Evolutionary conservation across 2,797 vertebrate genomes (phyloP), one percentile per base, ranked within the genome.

Genomic region (Martes flavigula): DNA sequence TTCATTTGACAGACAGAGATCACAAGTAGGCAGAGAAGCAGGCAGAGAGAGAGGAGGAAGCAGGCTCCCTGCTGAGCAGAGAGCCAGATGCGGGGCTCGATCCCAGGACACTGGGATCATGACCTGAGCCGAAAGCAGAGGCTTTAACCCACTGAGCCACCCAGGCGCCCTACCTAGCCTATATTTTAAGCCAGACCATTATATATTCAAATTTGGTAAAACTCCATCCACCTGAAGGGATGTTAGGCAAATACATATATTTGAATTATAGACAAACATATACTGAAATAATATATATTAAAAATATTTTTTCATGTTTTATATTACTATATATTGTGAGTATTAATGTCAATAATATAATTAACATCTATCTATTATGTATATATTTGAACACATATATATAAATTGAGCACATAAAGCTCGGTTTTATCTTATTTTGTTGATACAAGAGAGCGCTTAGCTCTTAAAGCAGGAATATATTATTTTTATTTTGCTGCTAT

Each of bases 111-210:
- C n/a, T n/a, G n/a, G n/a, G n/a, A n/a, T n/a, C n/a, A n/a, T n/a
- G n/a, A n/a, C n/a, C n/a, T n/a, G n/a, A n/a, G n/a, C n/a, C n/a
- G n/a, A n/a, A n/a, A n/a, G n/a, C n/a, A n/a, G n/a, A n/a, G n/a
- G n/a, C n/a, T n/a, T n/a, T n/a, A n/a, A n/a, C n/a, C n/a, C n/a
- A 66, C 64, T 66, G 64, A 66, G 64, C 32, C 32, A 66, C 15
- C 32, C 64, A 66, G 64, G 32, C 7, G 7, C 62, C 7, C 43
- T 35, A 73, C 20, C 43, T 17, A 43, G n/a, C 20, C 23, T 95
- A 8, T 82, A 81, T 87, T 94, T 93, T 94, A 90, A 82, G 51
- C 85, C 64, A 92, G 60, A 72, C 8, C 38, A 30, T 78, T 84
- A 38, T 21, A 54, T 54, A 66, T 68, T 78, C 40, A 88, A 78